Base-by-base conservation (phyloP, 2,113 vertebrate species). In the Mus pahari region DNA sequence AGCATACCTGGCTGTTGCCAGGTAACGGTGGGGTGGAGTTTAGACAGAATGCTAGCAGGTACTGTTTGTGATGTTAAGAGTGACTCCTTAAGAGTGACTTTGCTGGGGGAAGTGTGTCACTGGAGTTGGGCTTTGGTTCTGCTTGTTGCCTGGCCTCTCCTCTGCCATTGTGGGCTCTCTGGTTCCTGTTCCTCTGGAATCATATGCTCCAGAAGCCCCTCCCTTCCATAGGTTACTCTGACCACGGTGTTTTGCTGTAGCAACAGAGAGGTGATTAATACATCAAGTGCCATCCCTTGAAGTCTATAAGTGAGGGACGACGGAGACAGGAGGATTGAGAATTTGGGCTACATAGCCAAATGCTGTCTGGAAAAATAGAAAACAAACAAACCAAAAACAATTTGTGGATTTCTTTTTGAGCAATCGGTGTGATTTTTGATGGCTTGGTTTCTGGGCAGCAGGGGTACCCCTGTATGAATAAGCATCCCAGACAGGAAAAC, bases 141-240 rank as follows among this genome's bases (percentile, higher is more conserved):
- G n/a, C 33, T 77, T 24, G 50, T 7, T 81, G 78, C 50, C 20
- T 14, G 12, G 33, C 33, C 33, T n/a, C 19, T 58, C 3, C 20
- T 81, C 53, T n/a, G 1, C 20, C 36, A 7, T 24, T 36, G 7
- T 7, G 22, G 53, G 58, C 53, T 39, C 78, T 11, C 53, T 13
- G 14, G 3, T 2, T 7, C 55, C 1, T 26, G 3, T 2, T 7
- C 55, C 1, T 55, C 22, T 58, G 20, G 22, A 82, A 24, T 16
- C 79, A 9, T 60, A 8, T 8, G 79, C 22, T 20, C 55, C 55
- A 60, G 22, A 58, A 8, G 13, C 79, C 22, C 60, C 53, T 24
- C 60, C 55, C 55, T 24, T 39, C 55, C n/a, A 7, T 13, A 58
- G 22, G 53, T 3, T 58, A 36, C 11, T n/a, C n/a, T 82, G 22